Base-by-base conservation (phyloP, 2,113 vertebrate genomes). In the Hyaena hyaena region DNA sequence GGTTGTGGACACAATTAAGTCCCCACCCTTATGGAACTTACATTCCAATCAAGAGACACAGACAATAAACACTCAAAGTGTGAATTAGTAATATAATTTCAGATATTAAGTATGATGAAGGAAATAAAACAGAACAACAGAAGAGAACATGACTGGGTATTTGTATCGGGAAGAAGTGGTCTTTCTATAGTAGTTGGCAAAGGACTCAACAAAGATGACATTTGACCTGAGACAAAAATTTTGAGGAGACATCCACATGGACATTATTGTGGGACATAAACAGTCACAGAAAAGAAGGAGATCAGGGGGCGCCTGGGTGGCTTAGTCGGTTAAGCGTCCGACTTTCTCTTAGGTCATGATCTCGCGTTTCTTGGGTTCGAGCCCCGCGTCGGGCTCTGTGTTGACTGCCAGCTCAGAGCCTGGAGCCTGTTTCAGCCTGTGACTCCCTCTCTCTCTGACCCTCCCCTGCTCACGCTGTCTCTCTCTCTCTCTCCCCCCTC, bases 241-340 rank as follows among this genome's bases (percentile, higher is more conserved):
- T 24, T 3, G 11, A 81, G 16, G 14, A 43, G 7, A 80, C 0
- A 45, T 1, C 35, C 2, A 39, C 31, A 16, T 0, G 10, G 10
- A 74, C 33, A 86, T 23, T 63, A 39, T 88, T 23, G 6, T 43
- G 68, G 83, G 35, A 23, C 50, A 65, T 19, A 63, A 33, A 88
- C 11, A 28, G 4, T 39, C 61, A 26, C 0, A 71, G 76, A 79
- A 45, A 69, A 94, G 26, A 16, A 48, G n/a, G n/a, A 35, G n/a
- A 26, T 7, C 7, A 73, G 2, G 61, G 39, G 39, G 39, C 39
- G 39, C 39, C 39, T 39, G 39, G 39, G 39, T 39, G 39, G 39
- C 39, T 39, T 39, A 39, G 39, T 39, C 39, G 39, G 39, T 39
- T 39, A 39, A 39, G 39, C 39, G 39, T 39, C 39, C 39, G 39